Evolutionary conservation across 64 coral and sea anemone species (phyloP).

Genomic region (Montipora capricornis): DNA sequence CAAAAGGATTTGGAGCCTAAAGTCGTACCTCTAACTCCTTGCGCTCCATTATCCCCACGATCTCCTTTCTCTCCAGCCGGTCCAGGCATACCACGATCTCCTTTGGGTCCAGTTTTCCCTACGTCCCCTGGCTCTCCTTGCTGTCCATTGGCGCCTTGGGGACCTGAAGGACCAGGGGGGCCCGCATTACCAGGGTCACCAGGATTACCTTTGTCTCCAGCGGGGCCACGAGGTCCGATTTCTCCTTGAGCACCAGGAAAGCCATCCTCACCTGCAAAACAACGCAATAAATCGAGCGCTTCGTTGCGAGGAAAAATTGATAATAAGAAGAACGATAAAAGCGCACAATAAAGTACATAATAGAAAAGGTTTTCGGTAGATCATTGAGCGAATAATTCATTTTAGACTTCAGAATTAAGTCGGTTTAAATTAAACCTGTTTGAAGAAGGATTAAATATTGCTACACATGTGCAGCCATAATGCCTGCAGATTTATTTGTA

Average conservation of each 20-base stretch:
- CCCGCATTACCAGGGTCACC: conserved; percentile 25
- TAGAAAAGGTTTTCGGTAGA: no score
- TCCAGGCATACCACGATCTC: conserved; percentile 11
- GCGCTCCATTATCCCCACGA: conserved; percentile 14
- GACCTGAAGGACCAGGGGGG: neutral
- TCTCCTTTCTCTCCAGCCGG: conserved; percentile 33
- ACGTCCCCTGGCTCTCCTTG: neutral
- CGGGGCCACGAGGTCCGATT: neutral
- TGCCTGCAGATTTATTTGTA: neutral
- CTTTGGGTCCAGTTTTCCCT: neutral
- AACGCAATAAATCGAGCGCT: neutral
- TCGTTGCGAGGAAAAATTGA: neutral
- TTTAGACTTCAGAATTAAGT: no score
- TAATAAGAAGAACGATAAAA: no score
- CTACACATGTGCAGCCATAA: no score
- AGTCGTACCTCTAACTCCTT: neutral
- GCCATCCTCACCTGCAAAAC: conserved; percentile 52
- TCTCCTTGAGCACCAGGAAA: conserved; percentile 50
- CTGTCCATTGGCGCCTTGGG: neutral
- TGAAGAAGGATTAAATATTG: no score
- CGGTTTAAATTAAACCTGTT: no score
- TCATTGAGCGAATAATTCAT: no score
- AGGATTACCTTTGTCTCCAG: conserved; percentile 14
- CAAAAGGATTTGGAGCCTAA: neutral
- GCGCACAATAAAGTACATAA: no score